Conservation (phyloP, 2,888 invertebrate genomes). For the Zele albiditarsus region DNA sequence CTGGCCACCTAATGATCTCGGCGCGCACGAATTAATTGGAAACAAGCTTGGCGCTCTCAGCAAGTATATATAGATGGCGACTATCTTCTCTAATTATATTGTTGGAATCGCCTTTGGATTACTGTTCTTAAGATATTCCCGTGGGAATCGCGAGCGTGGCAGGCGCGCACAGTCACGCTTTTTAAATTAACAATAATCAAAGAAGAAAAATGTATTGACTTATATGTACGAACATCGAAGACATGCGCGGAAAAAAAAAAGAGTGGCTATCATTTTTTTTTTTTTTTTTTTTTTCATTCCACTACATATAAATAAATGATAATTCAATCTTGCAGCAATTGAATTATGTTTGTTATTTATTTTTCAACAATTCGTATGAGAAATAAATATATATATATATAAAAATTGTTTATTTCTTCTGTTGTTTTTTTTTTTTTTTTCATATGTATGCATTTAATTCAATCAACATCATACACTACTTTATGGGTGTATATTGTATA, state of each 20-base stretch:
- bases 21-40: slow-evolving; percentile 52
- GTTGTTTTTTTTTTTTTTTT: not conserved
- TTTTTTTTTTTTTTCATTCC: not conserved
- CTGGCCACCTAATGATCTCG: slow-evolving; percentile 35
- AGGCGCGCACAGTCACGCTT: slow-evolving; percentile 14
- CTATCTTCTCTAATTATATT: slow-evolving; percentile 53
- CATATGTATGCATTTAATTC: slow-evolving; percentile 26
- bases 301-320: slow-evolving; percentile 4
- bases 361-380: not conserved
- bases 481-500: not conserved
- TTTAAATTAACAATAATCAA: slow-evolving; percentile 12
- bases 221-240: not conserved
- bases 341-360: slow-evolving; percentile 4
- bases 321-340: slow-evolving; percentile 21
- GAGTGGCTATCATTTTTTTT: not conserved
- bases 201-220: not conserved
- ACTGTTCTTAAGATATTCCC: slow-evolving; percentile 35
- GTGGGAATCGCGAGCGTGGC: slow-evolving; percentile 37
- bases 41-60: slow-evolving; percentile 42
- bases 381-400: not conserved
- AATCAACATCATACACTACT: slow-evolving; percentile 21
- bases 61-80: slow-evolving; percentile 23
- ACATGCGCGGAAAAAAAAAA: not conserved
- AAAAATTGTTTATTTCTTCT: not conserved
- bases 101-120: slow-evolving; percentile 48